Base-by-base conservation (phyloP, 2,797 vertebrate genomes). In the Knipowitschia caucasica region DNA sequence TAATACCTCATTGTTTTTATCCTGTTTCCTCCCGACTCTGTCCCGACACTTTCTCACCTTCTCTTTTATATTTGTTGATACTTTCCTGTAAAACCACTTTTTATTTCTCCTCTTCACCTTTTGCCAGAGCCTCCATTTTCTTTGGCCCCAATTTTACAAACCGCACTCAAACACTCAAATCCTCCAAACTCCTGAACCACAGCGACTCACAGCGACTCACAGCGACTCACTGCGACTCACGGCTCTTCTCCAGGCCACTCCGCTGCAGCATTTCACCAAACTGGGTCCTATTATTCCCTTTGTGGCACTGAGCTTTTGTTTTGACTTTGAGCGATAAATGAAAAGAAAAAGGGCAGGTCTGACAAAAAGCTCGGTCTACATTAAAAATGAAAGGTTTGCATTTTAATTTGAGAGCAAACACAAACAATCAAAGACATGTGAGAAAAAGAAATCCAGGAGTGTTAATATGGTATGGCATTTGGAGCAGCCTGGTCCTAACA, bases 181-280 rank as follows among this genome's bases (percentile, higher is more conserved):
- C 57, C 64, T 70, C 64, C 53, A 55, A 59, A 81, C 71, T 52
- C n/a, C n/a, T n/a, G n/a, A n/a, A n/a, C n/a, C n/a, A n/a, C n/a
- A n/a, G n/a, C n/a, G n/a, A n/a, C 66, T 71, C 51, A 62, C 67
- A 64, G 69, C 59, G 40, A 67, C 71, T 24, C 43, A 2, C 10
- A 39, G 73, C 83, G 80, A 86, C 76, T 81, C 75, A 84, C 65
- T 69, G 57, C 47, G 31, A 70, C 66, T 82, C 79, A 82, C 70
- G 58, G 57, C 64, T 83, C 57, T 49, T 78, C 72, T 72, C 31
- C 77, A 57, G 58, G 53, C 56, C 56, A 55, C 63, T 64, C 65
- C 61, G 62, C 54, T 64, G 52, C 70, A 66, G 30, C 38, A 21
- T 53, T 62, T 45, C 20, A 33, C 4, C 35, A n/a, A 67, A 59